Percentiles rank a stretch among this genome's conserved stretches.
These are phyloP conservation scores for Propithecus perrieri DNA, from an alignment of 2,797 vertebrate genomes.

Conservation along the genomic window DNA sequence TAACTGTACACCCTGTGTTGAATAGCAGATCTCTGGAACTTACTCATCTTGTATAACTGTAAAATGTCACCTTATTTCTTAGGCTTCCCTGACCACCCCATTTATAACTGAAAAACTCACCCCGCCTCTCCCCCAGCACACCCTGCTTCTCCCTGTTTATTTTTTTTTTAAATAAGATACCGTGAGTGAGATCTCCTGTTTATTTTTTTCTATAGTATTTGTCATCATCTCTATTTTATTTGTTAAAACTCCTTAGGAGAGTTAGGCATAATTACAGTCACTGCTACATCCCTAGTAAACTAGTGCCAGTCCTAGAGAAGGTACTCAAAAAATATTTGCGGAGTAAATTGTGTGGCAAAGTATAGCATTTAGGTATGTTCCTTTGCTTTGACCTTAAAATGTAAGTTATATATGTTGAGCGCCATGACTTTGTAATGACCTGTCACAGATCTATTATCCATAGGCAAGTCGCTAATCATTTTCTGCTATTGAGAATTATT, in stretches of 20 bases:
- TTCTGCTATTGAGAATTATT: background rate
- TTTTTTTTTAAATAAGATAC: background rate
- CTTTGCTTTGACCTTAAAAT: background rate
- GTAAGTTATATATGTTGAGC: background rate
- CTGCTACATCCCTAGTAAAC: background rate
- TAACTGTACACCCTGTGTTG: background rate
- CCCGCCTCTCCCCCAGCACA: background rate
- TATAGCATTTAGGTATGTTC: background rate
- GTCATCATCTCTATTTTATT: background rate
- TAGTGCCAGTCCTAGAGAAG: background rate
- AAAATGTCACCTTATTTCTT: background rate
- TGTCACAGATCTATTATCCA: background rate
- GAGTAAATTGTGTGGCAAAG: background rate
- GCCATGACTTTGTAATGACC: background rate
- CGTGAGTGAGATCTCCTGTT: background rate
- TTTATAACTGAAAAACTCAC: background rate
- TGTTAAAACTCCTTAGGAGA: background rate
- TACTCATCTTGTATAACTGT: background rate
- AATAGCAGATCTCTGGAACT: background rate
- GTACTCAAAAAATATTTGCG: background rate
- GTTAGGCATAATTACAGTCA: background rate
- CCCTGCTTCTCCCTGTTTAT: background rate
- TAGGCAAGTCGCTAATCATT: background rate
- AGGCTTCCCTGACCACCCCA: background rate
- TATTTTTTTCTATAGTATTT: background rate